Percentiles rank a stretch among this genome's conserved stretches.
Conservation (phyloP, 2,113 vertebrate genomes). For the Dinomys branickii region DNA sequence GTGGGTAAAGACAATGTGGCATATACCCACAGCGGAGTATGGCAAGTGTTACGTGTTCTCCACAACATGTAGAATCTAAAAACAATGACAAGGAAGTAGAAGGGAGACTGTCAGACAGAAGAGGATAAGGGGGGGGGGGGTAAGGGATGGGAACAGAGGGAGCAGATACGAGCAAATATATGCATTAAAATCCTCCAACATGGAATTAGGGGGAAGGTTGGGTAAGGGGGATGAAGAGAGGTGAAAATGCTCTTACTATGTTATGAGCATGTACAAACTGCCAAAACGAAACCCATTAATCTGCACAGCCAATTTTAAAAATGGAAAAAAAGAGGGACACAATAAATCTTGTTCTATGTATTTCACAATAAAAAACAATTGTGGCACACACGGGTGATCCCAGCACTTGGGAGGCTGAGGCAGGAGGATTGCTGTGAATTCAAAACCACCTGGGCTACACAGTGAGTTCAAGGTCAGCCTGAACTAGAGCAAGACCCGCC, state of each 20-base stretch:
- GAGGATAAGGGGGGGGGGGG: too few relatives aligned
- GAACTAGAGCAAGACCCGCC: background rate
- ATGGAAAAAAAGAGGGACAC: background rate
- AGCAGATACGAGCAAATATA: background rate
- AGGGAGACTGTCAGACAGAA: background rate
- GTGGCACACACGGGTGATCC: background rate
- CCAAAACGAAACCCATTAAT: background rate
- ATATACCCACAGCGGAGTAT: background rate
- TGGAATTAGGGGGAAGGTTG: background rate
- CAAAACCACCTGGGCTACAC: background rate
- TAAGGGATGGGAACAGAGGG: background rate
- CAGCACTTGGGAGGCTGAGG: background rate
- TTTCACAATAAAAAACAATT: background rate
- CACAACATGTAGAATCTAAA: background rate
- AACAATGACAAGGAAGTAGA: background rate
- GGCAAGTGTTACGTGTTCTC: background rate
- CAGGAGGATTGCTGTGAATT: background rate
- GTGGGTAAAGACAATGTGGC: background rate
- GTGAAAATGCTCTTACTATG: background rate
- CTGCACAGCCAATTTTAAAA: background rate
- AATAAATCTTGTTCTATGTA: background rate
- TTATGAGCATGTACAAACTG: background rate
- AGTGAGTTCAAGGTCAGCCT: background rate
- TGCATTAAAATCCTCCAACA: background rate
- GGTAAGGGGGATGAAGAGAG: background rate